Evolutionary conservation across 2,888 invertebrate species (phyloP), one percentile per base, ranked within the genome.

Genomic region (Coremacera marginata): DNA sequence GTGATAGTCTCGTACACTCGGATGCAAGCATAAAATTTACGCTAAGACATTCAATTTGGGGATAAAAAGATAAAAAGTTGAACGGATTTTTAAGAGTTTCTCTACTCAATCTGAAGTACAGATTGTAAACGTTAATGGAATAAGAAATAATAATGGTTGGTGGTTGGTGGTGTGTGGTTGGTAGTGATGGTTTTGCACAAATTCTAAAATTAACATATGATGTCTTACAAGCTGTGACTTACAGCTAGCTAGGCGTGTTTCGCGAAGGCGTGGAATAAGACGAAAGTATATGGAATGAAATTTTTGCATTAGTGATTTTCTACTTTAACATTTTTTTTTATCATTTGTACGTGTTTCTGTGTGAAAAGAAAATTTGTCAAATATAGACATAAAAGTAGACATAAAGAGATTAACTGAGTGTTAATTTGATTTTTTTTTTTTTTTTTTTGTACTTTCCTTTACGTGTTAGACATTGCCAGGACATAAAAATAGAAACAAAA

Each of bases 11-110:
- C 37, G 8, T 7, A 44, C 57, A 22, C 25, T 27, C 22, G 11
- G 57, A 60, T 60, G 22, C 25, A 27, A 57, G 57, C 57, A 60
- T 44, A 60, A 60, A 60, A 60, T 60, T 25, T 60, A 14, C 57
- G 57, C 22, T n/a, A 27, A 60, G 25, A 60, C 25, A 60, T 60
- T 60, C 57, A 60, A 60, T 25, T 60, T 60, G 57, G 44, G 2
- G 11, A 44, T 44, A 44, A 44, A 44, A 11, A 44, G 44, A 44
- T 44, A 44, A 44, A 44, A 25, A 27, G 57, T 19, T 60, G 57
- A 60, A 60, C 22, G 25, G 25, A 60, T 14, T 25, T 25, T 60
- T 60, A 60, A 60, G 57, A 60, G 25, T 60, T 60, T 60, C 44
- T 44, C 44, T 5, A 60, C 8, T 2, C 57, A 60, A 25, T 60